Evolutionary conservation across 2,888 invertebrate species (phyloP).

Genomic region (Neoaliturus tenellus): DNA sequence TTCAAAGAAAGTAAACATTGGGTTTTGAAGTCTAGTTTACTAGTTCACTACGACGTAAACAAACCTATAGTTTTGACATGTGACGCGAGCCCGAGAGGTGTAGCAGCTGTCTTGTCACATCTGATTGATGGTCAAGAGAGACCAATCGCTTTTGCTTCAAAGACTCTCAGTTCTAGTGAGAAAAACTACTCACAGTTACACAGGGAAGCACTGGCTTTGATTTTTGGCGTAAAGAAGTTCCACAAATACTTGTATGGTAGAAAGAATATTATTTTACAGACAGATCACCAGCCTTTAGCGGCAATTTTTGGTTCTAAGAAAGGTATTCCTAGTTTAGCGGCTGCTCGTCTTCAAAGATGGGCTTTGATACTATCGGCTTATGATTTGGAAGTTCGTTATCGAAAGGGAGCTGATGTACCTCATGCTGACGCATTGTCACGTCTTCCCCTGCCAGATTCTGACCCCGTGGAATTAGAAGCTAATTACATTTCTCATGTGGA

Average conservation of each 20-base stretch:
- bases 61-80: background rate
- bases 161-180: too few species aligned
- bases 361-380: constrained; percentile 45
- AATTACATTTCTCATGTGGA: background rate
- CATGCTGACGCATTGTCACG: constrained; percentile 44
- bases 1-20: background rate
- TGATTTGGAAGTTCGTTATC: constrained; percentile 24
- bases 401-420: constrained; percentile 34
- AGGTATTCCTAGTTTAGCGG: constrained; percentile 37
- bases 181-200: too few species aligned
- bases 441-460: constrained; percentile 1
- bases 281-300: constrained; percentile 70
- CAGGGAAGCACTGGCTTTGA: constrained; percentile 70
- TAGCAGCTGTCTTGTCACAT: too few species aligned
- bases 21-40: background rate
- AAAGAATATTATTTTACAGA: constrained; percentile 69
- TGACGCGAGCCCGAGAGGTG: too few species aligned
- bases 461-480: background rate
- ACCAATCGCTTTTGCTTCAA: too few species aligned
- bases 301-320: constrained; percentile 66
- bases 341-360: constrained; percentile 51
- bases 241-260: constrained; percentile 71
- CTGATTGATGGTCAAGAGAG: too few species aligned
- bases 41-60: background rate
- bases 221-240: constrained; percentile 71